These are phyloP conservation scores for Probaryconus sp. DNA, from an alignment of 1,140 invertebrate genomes.

Conservation along the genomic window DNA sequence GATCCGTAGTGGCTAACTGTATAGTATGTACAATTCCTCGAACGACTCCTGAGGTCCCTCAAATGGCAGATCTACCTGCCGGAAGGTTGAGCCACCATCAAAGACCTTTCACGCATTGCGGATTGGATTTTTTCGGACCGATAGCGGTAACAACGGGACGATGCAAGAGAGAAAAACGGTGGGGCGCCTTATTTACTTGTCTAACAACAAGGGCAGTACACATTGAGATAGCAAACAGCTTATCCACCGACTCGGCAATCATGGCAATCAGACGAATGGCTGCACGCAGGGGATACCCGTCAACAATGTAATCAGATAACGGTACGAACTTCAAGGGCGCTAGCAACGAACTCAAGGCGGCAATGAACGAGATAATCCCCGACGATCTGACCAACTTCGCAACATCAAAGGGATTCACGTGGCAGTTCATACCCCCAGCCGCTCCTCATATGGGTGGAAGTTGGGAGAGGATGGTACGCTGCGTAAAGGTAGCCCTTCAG, in stretches of 20 bases:
- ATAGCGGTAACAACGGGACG: constrained; percentile 18
- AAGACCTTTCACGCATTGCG: not conserved
- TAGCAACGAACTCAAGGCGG: not conserved
- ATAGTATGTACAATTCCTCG: constrained; percentile 21
- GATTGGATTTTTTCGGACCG: constrained; percentile 6
- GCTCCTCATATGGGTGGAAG: constrained; percentile 63
- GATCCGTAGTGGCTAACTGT: constrained; percentile 16
- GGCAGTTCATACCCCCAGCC: constrained; percentile 63
- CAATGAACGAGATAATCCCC: not conserved
- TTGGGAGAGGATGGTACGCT: constrained; percentile 59
- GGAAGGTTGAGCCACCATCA: constrained; percentile 28
- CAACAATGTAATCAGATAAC: constrained; percentile 15
- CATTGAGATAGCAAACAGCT: constrained; percentile 52
- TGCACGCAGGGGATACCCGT: not conserved
- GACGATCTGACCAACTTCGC: not conserved
- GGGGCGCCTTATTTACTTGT: constrained; percentile 57
- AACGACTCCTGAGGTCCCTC: constrained; percentile 33
- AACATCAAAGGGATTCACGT: constrained; percentile 26
- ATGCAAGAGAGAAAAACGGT: constrained; percentile 30
- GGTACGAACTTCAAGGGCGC: constrained; percentile 4
- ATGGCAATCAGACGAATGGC: constrained; percentile 61
- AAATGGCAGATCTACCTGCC: constrained; percentile 66
- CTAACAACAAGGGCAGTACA: constrained; percentile 57
- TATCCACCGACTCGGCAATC: constrained; percentile 56
- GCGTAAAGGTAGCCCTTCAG: constrained; percentile 43